Evolutionary conservation across 2,113 vertebrate genomes (phyloP), one percentile per base, ranked within the genome.

Genomic region (Shinisaurus crocodilurus): DNA sequence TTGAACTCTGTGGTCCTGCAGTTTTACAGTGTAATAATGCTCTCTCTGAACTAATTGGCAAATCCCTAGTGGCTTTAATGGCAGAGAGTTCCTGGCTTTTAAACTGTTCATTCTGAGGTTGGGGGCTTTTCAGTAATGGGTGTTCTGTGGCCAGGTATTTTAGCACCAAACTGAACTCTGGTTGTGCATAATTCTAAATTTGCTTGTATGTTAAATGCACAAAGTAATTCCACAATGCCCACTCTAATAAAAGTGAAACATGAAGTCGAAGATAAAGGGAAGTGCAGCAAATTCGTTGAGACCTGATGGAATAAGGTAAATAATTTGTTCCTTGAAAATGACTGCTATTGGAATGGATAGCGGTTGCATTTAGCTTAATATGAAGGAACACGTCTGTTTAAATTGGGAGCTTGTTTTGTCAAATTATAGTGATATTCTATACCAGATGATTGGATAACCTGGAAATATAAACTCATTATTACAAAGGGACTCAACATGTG

Each of bases 11-110:
- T 82, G 69, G 48, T 77, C 40, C 75, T 89, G 72, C n/a, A 74
- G 88, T 32, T 90, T 85, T 54, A 9, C 72, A 88, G 74, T 50
- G 86, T 87, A 80, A 54, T n/a, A 6, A 54, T 85, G 74, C n/a
- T 85, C 54, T 88, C 16, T 34, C 34, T 57, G 48, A 90, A 57
- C 25, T 79, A 57, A 77, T 85, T 85, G 57, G 43, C 70, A 48
- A 29, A 50, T 15, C 40, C 75, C 40, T 20, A n/a, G 79, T 90
- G 20, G 3, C 43, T 57, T 65, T 40, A 0, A 29, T 34, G 37
- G n/a, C 34, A 81, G 63, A 54, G 1, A 37, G 69, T 40, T 57
- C 81, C 45, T 70, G 0, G n/a, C 86, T 37, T 23, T 84, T 57
- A 40, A 10, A 43, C 86, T 86, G 37, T 87, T 82, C 72, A 43